Percentiles rank a stretch among this genome's conserved stretches.
These are phyloP conservation scores for Gari tellinella DNA, from an alignment of 2,888 invertebrate species.

Conservation along the genomic window DNA sequence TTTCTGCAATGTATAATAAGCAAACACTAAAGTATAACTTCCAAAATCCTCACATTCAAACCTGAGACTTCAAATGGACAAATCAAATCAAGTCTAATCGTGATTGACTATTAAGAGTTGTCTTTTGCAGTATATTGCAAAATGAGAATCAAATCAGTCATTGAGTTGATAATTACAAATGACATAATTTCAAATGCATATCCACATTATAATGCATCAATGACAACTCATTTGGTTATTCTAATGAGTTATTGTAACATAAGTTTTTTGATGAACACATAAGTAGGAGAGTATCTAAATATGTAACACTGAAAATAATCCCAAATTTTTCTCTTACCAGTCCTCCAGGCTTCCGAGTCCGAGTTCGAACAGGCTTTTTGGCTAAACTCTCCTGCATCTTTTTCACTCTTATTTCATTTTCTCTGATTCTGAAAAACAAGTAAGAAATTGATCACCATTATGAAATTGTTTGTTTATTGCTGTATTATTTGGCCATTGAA, in stretches of 20 bases:
- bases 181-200: too few relatives aligned
- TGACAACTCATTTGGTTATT: too few relatives aligned
- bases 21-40: background rate
- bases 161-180: too few relatives aligned
- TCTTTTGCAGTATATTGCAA: background rate
- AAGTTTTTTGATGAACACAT: too few relatives aligned
- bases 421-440: slow-evolving; percentile 64
- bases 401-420: slow-evolving; percentile 67
- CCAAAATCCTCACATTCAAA: background rate
- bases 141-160: background rate
- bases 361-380: slow-evolving; percentile 62
- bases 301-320: too few relatives aligned
- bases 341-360: slow-evolving; percentile 69
- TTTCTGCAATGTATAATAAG: slow-evolving; percentile 67
- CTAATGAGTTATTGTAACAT: too few relatives aligned
- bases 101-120: too few relatives aligned
- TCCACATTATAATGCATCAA: too few relatives aligned
- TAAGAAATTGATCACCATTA: background rate
- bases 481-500: too few relatives aligned
- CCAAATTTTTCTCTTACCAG: slow-evolving; percentile 61
- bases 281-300: too few relatives aligned
- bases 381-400: slow-evolving; percentile 66
- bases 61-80: background rate
- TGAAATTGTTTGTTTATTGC: too few relatives aligned
- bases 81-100: too few relatives aligned